These are phyloP conservation scores for Etheostoma perlongum DNA, from an alignment of 2,797 vertebrate genomes.

Conservation along the genomic window DNA sequence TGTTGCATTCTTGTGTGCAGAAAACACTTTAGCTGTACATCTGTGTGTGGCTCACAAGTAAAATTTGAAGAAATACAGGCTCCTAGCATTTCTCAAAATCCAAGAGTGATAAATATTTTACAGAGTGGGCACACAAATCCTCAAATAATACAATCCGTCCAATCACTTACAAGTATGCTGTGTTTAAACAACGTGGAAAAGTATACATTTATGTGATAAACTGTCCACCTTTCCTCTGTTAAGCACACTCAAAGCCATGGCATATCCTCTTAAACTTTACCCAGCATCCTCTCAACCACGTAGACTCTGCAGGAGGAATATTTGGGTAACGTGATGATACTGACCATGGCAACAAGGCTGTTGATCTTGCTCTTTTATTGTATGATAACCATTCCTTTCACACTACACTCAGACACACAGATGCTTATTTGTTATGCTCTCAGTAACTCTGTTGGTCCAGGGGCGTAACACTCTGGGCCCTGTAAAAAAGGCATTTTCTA, in stretches of 20 bases:
- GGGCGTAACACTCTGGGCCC: too few relatives aligned
- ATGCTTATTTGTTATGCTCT: constrained; percentile 54
- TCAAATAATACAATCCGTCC: constrained; percentile 12
- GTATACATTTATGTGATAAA: constrained; percentile 15
- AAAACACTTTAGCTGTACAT: constrained; percentile 35
- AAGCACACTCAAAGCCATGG: constrained; percentile 4
- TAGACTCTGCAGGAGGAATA: constrained; percentile 15
- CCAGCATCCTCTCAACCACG: constrained; percentile 22
- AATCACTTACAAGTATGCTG: constrained; percentile 1
- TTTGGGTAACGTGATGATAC: constrained; percentile 30
- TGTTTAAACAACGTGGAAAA: constrained; percentile 7
- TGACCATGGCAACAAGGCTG: constrained; percentile 50
- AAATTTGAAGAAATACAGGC: constrained; percentile 24
- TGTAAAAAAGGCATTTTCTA: too few relatives aligned
- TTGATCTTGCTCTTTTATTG: constrained; percentile 38
- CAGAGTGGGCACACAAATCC: constrained; percentile 13
- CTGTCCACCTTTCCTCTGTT: constrained; percentile 11
- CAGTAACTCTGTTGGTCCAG: constrained; percentile 38
- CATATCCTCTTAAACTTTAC: constrained; percentile 21
- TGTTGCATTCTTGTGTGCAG: constrained; percentile 6
- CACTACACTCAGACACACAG: constrained; percentile 40
- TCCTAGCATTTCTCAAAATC: constrained; percentile 2
- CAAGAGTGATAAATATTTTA: constrained; percentile 19
- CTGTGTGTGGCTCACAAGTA: constrained; percentile 31
- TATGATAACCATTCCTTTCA: constrained; percentile 63